Conservation (phyloP, 2,797 vertebrate genomes). For the Rhabdophis nuchalis region DNA sequence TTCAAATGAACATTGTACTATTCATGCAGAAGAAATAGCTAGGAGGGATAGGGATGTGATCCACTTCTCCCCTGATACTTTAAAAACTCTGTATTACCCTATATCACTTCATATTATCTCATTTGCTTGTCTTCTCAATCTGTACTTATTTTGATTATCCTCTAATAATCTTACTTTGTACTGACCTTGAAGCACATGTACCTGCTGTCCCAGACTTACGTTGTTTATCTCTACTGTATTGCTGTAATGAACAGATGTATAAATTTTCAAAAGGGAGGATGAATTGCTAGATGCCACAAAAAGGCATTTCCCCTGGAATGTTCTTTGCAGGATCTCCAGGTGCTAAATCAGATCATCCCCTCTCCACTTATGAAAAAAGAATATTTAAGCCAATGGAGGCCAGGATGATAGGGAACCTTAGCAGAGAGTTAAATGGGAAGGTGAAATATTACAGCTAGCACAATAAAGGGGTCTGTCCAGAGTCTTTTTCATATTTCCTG, state of each 20-base stretch:
- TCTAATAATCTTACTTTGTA: background rate
- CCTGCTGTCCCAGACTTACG: background rate
- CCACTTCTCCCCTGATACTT: background rate
- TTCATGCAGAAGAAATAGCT: background rate
- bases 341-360: background rate
- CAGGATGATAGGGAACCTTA: background rate
- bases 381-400: background rate
- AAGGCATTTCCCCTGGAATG: background rate
- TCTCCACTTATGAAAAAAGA: background rate
- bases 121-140: background rate
- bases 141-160: background rate
- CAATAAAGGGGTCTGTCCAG: background rate
- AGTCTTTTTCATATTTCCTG: background rate
- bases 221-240: background rate
- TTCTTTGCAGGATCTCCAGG: background rate
- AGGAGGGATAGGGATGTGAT: background rate
- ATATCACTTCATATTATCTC: background rate
- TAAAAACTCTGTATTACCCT: background rate
- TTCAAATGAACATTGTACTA: background rate
- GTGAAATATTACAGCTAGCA: background rate
- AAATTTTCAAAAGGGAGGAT: background rate
- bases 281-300: background rate
- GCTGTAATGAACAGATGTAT: background rate
- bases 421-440: background rate
- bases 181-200: background rate